These are phyloP conservation scores for Thera obeliscata DNA, from an alignment of 2,888 invertebrate species.

Conservation along the genomic window DNA sequence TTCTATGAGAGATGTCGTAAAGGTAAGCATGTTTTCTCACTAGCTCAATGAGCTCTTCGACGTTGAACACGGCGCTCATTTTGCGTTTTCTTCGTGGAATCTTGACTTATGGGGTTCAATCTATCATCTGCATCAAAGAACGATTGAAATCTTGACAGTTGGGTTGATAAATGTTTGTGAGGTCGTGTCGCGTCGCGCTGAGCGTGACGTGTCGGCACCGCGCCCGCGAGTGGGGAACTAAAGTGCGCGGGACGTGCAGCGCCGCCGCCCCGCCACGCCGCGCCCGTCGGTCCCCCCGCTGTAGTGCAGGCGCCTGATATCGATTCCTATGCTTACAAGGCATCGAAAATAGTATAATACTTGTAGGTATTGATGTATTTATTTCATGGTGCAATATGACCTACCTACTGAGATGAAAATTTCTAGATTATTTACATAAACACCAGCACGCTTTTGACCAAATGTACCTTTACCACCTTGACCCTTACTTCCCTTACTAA, in stretches of 20 bases:
- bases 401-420: too few species aligned
- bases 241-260: slow-evolving; percentile 6
- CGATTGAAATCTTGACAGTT: neutral
- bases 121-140: neutral
- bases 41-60: slow-evolving; percentile 28
- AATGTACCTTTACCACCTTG: too few species aligned
- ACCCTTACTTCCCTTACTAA: too few species aligned
- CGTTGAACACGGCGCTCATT: slow-evolving; percentile 23
- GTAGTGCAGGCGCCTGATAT: slow-evolving; percentile 18
- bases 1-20: slow-evolving; percentile 29
- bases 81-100: slow-evolving; percentile 11
- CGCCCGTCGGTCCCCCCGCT: slow-evolving; percentile 21
- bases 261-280: slow-evolving; percentile 34
- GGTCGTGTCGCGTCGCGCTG: slow-evolving; percentile 10
- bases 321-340: neutral
- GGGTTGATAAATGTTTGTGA: neutral
- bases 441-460: too few species aligned
- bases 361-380: too few species aligned
- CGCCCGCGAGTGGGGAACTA: slow-evolving; percentile 21
- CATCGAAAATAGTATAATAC: neutral
- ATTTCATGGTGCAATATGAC: too few species aligned
- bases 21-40: slow-evolving; percentile 30
- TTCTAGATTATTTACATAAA: too few species aligned
- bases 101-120: slow-evolving; percentile 1
- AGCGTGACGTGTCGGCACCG: slow-evolving; percentile 31